Conservation (phyloP, 2,113 vertebrate genomes). For the Phylloscopus trochilus region DNA sequence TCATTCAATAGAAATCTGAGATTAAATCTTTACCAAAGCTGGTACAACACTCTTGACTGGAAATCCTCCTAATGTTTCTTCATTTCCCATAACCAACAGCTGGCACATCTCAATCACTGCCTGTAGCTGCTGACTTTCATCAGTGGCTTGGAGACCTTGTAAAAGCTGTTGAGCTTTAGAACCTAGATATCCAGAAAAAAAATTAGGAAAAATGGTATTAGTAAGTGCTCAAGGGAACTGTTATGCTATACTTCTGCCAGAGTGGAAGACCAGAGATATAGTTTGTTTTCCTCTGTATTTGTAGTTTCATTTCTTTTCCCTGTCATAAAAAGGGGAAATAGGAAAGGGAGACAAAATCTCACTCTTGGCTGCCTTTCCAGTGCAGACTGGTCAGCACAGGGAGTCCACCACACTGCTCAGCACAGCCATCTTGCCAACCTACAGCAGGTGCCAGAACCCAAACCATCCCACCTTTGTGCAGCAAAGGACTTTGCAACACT, state of each 20-base stretch:
- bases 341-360: background rate
- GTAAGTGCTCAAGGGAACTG: background rate
- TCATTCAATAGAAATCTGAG: background rate
- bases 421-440: slow-evolving; percentile 27
- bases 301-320: slow-evolving; percentile 49
- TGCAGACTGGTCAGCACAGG: slow-evolving; percentile 18
- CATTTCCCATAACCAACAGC: slow-evolving; percentile 97
- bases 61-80: slow-evolving; percentile 98
- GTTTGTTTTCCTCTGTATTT: slow-evolving; percentile 48
- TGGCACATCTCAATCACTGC: slow-evolving; percentile 99
- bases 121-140: slow-evolving; percentile 97
- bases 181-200: slow-evolving; percentile 72
- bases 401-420: slow-evolving; percentile 21
- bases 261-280: slow-evolving; percentile 36
- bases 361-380: slow-evolving; percentile 14
- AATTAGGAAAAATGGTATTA: background rate
- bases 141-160: slow-evolving; percentile 96
- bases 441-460: slow-evolving; percentile 6
- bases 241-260: background rate
- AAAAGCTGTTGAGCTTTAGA: slow-evolving; percentile 98
- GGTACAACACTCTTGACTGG: slow-evolving; percentile 98
- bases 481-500: background rate
- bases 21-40: slow-evolving; percentile 84
- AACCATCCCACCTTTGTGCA: background rate
- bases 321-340: slow-evolving; percentile 3